A percentile compares a stretch with the other conserved stretches of the same genome.
These are phyloP conservation scores for Battus philenor DNA, from an alignment of 1,140 invertebrate genomes.

Conservation along the genomic window DNA sequence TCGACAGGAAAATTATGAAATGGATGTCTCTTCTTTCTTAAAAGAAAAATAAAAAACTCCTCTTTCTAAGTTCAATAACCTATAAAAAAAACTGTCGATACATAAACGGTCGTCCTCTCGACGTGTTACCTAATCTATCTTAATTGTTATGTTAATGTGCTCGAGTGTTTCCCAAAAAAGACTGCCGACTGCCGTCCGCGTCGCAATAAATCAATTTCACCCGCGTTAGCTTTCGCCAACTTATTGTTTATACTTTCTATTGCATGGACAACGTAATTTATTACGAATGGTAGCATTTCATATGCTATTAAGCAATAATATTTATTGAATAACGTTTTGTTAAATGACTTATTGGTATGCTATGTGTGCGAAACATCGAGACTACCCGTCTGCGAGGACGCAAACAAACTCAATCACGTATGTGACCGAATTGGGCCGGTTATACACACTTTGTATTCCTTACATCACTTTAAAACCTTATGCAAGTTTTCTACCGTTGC, in stretches of 20 bases:
- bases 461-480: constrained; percentile 6
- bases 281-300: constrained; percentile 57
- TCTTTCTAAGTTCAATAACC: too few relatives aligned
- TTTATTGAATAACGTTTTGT: constrained; percentile 31
- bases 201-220: constrained; percentile 71
- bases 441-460: constrained; percentile 5
- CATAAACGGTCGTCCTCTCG: background rate
- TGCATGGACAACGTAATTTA: constrained; percentile 38
- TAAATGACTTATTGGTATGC: constrained; percentile 10
- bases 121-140: constrained; percentile 46
- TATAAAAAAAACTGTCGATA: too few relatives aligned
- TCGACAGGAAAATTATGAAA: too few relatives aligned
- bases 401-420: constrained; percentile 2
- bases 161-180: constrained; percentile 63
- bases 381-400: background rate
- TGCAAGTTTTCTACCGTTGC: constrained; percentile 5
- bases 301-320: constrained; percentile 38
- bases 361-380: background rate
- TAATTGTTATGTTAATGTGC: constrained; percentile 69
- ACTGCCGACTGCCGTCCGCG: constrained; percentile 40
- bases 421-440: constrained; percentile 9
- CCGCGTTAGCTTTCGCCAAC: constrained; percentile 61
- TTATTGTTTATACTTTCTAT: constrained; percentile 75
- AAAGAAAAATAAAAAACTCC: too few relatives aligned
- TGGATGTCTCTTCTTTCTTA: too few relatives aligned